A percentile compares a stretch with the other conserved stretches of the same genome.
Evolutionary conservation across 2,888 invertebrate genomes (phyloP).

Genomic region (Arenicola marina): DNA sequence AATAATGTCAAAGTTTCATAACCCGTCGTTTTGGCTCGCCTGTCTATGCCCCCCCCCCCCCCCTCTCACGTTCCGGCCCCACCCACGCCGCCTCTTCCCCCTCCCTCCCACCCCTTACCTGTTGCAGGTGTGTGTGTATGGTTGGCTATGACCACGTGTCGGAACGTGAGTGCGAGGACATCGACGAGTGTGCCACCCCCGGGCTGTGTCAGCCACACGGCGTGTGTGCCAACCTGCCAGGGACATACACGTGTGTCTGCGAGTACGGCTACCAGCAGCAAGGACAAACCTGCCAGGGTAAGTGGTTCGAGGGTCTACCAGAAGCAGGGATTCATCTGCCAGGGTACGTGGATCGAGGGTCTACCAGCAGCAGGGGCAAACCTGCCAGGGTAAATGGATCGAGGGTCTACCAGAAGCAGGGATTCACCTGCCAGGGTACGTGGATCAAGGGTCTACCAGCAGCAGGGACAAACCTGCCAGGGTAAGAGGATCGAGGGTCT

Average conservation of each 20-base stretch:
- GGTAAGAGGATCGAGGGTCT: no score
- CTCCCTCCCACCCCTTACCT: no score
- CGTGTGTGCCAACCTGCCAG: conserved; percentile 36
- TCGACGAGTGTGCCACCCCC: conserved; percentile 70
- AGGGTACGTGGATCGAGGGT: no score
- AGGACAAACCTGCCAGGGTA: not conserved
- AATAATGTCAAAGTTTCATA: no score
- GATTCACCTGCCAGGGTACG: no score
- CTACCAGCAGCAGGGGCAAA: not conserved
- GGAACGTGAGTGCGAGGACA: not conserved
- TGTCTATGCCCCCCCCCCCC: no score
- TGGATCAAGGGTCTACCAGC: not conserved
- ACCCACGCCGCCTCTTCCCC: no score
- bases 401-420: no score
- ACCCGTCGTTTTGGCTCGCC: no score
- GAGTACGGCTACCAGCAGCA: not conserved
- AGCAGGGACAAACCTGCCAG: not conserved
- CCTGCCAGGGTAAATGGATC: not conserved
- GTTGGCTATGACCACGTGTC: not conserved
- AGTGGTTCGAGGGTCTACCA: no score
- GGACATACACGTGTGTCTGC: conserved; percentile 31
- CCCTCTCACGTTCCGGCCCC: no score
- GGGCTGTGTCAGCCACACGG: conserved; percentile 32
- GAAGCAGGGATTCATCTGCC: no score
- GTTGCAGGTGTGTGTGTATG: conserved; percentile 3